Base-by-base conservation (phyloP, 37 sponge, comb jelly and placozoan species). In the Axinella damicornis region DNA sequence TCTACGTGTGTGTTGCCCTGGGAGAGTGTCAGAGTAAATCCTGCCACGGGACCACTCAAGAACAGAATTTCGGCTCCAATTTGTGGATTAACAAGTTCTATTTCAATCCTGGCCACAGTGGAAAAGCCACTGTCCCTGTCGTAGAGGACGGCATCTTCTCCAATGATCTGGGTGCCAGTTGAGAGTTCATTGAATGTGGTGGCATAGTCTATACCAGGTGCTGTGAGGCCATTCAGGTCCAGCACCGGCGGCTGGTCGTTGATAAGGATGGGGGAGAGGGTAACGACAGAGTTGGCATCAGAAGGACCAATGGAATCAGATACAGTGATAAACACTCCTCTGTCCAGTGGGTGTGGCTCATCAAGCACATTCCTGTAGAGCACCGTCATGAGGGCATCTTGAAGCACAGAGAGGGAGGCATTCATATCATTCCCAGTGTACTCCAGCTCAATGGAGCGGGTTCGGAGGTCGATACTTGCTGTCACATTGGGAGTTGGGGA, bases 71-170 rank as follows among this genome's bases (percentile, higher is more conserved):
- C 74, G 1, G 21, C 30, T 2, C 59, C 53, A 54, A 56, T 34
- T 22, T 20, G 38, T 4, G 25, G 31, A 36, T 53, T 46, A 22
- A 79, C 28, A 0, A 92, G 40, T 14, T 76, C 32, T 28, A 93
- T 25, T 24, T n/a, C 34, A 38, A 89, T 82, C 24, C 64, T 70
- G 16, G 19, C 71, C 5, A 89, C 63, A 52, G 71, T 65, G 35
- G 69, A 87, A 59, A 62, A 84, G 11, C 89, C 93, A 73, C 94
- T 93, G 55, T 93, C 94, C 20, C 57, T 21, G 72, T 93, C 94
- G 83, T 89, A 93, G 34, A 93, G 67, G 0, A 85, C n/a, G 28
- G 90, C 83, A 40, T 86, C 87, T 18, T 27, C 71, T 27, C 81
- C 66, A 64, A 83, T 46, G 24, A 93, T 72, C 5, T 30, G 25